A percentile compares a stretch with the other conserved stretches of the same genome.
phyloP scores from a whole-genome alignment of 2,113 vertebrate species.

The Spheniscus mendiculus region DNA sequence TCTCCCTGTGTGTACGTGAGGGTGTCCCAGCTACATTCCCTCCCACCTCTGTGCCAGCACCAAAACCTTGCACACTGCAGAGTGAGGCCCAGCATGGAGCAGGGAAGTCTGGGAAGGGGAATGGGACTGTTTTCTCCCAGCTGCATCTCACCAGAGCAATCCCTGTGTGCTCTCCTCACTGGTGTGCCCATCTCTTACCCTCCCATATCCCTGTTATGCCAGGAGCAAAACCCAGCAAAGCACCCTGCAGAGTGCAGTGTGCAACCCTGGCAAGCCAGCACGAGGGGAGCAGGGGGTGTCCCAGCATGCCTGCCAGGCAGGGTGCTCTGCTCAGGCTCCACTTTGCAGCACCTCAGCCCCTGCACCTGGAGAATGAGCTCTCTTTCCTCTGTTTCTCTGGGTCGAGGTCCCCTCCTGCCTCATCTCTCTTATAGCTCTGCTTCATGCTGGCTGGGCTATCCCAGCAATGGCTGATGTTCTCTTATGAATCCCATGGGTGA shows the following conservation, averaged over 20 bases:
- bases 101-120: background rate
- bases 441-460: background rate
- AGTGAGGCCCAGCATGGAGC: background rate
- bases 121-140: background rate
- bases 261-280: background rate
- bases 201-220: background rate
- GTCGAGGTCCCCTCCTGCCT: background rate
- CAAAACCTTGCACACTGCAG: rapidly evolving
- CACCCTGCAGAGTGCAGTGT: background rate
- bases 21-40: background rate
- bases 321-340: background rate
- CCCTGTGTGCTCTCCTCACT: background rate
- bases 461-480: background rate
- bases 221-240: background rate
- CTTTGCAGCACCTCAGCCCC: background rate
- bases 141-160: background rate
- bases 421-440: background rate
- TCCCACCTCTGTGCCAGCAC: background rate
- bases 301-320: too few species aligned
- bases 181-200: background rate
- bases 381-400: background rate
- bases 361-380: background rate
- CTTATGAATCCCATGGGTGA: background rate
- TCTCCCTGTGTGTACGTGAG: background rate
- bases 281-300: rapidly evolving